Base-by-base conservation (phyloP, 2,888 invertebrate genomes). In the Erebia ligea region DNA sequence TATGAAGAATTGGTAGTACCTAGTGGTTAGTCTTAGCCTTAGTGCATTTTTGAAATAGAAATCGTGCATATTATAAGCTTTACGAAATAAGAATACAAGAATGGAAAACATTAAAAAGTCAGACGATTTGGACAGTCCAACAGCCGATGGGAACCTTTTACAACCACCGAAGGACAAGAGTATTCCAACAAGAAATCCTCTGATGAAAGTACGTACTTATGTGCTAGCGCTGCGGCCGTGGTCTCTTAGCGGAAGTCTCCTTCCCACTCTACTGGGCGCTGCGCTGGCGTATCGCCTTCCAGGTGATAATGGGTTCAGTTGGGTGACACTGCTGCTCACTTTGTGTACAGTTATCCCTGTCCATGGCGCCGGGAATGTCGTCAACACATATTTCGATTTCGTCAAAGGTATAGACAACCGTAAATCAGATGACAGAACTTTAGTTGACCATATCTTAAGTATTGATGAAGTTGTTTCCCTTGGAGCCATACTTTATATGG, bases 301-400 rank as follows among this genome's bases (percentile, higher is more conserved):
- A 21, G 96, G 96, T 77, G 94, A 96, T 40, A 92, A 94, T 48
- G 96, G 96, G 74, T 98, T 98, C 87, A 97, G 96, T 84, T 95
- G 96, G 92, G 90, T 96, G 73, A 96, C 97, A 0, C 95, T 98
- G 76, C 81, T 98, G 59, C 94, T 98, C 15, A 98, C 98, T 2
- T 93, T 97, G 65, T 95, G 97, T 79, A 98, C 98, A 3, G 96
- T 98, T 25, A 94, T 98, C 72, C 97, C 97, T 1, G 99, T 99
- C 3, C 99, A 99, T 85, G 98, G 98, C 73, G 99, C 99, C 73
- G 99, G 98, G 67, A 99, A 99, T 90, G 96, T 99, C 56, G 98
- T 99, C 34, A 99, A 99, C 88, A 99, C 99, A 0, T 99, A 98
- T 87, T 99, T 97, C 86, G 99, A 99, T 89, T 99, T 97, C 85